Evolutionary conservation across 2,797 vertebrate genomes (phyloP).

Genomic region (Phataginus tetradactyla): DNA sequence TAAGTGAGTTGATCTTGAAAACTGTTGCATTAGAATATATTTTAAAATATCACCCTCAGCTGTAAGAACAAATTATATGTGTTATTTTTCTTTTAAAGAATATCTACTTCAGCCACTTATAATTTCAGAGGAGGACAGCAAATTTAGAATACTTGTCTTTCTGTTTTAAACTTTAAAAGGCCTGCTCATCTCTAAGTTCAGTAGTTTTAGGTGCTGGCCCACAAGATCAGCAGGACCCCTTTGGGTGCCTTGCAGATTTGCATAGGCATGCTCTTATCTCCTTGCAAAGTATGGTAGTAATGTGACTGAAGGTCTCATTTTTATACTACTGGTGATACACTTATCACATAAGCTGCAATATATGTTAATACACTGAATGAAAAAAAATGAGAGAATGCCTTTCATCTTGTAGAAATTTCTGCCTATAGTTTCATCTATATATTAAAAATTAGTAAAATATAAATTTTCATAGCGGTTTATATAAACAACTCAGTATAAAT

Average conservation of each 20-base stretch:
- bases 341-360: neutral
- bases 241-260: neutral
- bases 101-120: neutral
- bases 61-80: neutral
- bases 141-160: conserved; percentile 2
- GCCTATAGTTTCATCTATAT: neutral
- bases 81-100: neutral
- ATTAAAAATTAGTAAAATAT: conserved; percentile 30
- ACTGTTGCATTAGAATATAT: neutral
- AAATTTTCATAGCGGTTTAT: neutral
- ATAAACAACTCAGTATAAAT: neutral
- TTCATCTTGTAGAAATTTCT: neutral
- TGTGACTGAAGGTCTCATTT: conserved; percentile 3
- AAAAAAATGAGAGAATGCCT: neutral
- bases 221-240: neutral
- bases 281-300: neutral
- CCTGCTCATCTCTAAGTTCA: neutral
- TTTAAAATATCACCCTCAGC: neutral
- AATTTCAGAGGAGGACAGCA: conserved; percentile 11
- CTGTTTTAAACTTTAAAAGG: conserved; percentile 39
- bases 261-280: neutral
- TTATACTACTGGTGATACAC: neutral
- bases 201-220: neutral
- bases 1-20: conserved; percentile 23
- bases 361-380: neutral